These are phyloP conservation scores for Oxyscelio sp. DNA, from an alignment of 2,888 invertebrate genomes.

Conservation along the genomic window DNA sequence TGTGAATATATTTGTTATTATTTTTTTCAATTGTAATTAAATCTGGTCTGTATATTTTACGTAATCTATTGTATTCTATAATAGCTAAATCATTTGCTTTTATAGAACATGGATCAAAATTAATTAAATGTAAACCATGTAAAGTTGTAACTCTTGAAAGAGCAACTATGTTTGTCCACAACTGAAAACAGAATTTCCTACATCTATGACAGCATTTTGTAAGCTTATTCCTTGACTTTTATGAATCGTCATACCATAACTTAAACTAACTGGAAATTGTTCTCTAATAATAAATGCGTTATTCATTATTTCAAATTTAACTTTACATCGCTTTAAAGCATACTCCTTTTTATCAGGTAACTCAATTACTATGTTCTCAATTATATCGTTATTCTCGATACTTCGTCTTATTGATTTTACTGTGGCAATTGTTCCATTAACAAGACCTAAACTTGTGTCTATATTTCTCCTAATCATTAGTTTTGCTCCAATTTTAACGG, in stretches of 20 bases:
- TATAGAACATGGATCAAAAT: constrained; percentile 19
- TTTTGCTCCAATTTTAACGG: too few species aligned
- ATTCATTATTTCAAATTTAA: constrained; percentile 62
- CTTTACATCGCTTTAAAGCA: constrained; percentile 61
- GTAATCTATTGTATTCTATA: neutral
- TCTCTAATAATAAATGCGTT: constrained; percentile 12
- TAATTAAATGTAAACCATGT: neutral
- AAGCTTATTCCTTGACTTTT: constrained; percentile 35
- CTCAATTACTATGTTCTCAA: constrained; percentile 64
- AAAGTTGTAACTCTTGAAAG: neutral
- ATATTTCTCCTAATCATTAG: too few species aligned
- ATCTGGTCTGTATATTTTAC: neutral
- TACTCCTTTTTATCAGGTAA: constrained; percentile 60
- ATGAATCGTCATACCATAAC: constrained; percentile 78
- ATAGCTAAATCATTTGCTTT: constrained; percentile 48
- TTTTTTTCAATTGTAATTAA: constrained; percentile 54
- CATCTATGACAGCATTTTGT: neutral
- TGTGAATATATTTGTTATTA: constrained; percentile 35
- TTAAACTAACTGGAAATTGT: constrained; percentile 75
- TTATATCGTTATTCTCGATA: constrained; percentile 17
- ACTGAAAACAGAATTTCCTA: neutral
- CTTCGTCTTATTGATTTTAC: too few species aligned
- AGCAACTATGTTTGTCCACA: neutral
- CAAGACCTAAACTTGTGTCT: too few species aligned
- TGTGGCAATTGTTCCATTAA: too few species aligned